These are phyloP conservation scores for Heteromyza rotundicornis DNA, from an alignment of 2,888 invertebrate species.

Conservation along the genomic window DNA sequence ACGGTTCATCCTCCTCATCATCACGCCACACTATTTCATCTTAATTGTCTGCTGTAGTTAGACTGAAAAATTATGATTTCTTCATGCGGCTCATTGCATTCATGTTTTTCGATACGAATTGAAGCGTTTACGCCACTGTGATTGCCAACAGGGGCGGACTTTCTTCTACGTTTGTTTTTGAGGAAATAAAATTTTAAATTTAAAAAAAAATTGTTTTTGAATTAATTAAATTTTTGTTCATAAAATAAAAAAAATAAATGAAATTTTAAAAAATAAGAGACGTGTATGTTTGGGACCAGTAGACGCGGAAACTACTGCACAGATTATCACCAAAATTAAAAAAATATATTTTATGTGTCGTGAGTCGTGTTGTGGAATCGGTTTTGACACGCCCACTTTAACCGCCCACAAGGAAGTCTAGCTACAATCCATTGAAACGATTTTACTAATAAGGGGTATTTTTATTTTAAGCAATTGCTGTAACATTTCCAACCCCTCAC, in stretches of 20 bases:
- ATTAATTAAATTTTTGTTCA: not conserved
- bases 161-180: not conserved
- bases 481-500: not conserved
- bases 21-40: slow-evolving; percentile 16
- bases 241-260: not conserved
- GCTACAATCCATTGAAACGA: too few species aligned
- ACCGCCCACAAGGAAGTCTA: too few species aligned
- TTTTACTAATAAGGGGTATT: too few species aligned
- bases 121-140: not conserved
- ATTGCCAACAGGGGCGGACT: not conserved
- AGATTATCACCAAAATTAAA: too few species aligned
- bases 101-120: slow-evolving; percentile 1
- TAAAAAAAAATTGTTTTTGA: not conserved
- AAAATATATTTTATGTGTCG: too few species aligned
- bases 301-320: too few species aligned
- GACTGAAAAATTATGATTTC: slow-evolving; percentile 22
- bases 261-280: too few species aligned
- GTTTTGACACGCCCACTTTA: too few species aligned
- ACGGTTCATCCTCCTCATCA: slow-evolving; percentile 8
- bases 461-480: too few species aligned
- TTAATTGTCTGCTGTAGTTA: slow-evolving; percentile 23
- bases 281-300: too few species aligned
- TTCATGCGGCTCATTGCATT: slow-evolving; percentile 20
- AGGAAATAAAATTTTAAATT: too few species aligned
- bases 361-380: too few species aligned